Base-by-base conservation (phyloP, 2,113 vertebrate species). In the Dicaeum eximium region DNA sequence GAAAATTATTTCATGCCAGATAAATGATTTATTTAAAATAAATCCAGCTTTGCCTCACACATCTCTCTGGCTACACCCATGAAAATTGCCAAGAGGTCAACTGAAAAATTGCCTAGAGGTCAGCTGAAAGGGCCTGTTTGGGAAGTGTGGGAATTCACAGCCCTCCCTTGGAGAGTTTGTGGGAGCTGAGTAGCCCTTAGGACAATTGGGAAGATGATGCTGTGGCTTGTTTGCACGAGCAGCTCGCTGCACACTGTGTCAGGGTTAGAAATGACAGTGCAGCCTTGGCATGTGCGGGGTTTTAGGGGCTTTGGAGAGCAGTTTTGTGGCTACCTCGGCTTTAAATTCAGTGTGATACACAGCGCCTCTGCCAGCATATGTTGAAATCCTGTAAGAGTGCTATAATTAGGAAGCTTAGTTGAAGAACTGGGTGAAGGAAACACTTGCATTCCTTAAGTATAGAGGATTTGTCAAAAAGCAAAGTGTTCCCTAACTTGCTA, bases 221-320 rank as follows among this genome's bases (percentile, higher is more conserved):
- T 64, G 51, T 35, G 53, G 19, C 70, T 75, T 0, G 0, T 57
- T 82, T n/a, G 47, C 30, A 38, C 40, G 6, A 42, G 31, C 44
- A 61, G 7, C 48, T 64, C 17, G 11, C 24, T 56, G 60, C 50
- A 16, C 27, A 2, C 44, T 20, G 7, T 40, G 45, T 40, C 27
- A 42, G 42, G 33, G 60, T 2, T 53, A 56, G 62, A 45, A 75
- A 24, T 1, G 0, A 3, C 10, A 10, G 22, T 8, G 11, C 7
- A 7, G 1, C 5, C 10, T 54, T 15, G 12, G 23, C 1, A 0
- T 2, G 4, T 16, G 25, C 4, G 0, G 25, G 62, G 24, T 2
- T 42, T 72, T n/a, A 27, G 54, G 9, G 48, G 48, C 11, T 53
- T 61, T 74, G 48, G 66, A 71, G 65, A 89, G 35, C 40, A 70